These are phyloP conservation scores for Lordiphosa mommai DNA, from an alignment of 1,140 invertebrate genomes.

Conservation along the genomic window DNA sequence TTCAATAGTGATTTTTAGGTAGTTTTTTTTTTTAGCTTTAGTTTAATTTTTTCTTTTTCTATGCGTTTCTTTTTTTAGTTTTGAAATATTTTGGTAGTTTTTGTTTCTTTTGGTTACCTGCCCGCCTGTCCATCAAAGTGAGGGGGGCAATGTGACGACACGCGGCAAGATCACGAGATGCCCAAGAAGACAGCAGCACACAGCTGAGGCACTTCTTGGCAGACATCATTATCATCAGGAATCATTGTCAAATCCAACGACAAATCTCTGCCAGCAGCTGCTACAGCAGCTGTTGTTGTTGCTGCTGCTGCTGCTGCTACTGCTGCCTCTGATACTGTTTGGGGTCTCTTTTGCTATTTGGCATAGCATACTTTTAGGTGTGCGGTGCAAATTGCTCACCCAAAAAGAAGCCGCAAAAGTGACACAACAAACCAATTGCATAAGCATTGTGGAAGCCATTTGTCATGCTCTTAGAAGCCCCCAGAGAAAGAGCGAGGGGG, in stretches of 20 bases:
- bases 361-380: slow-evolving; percentile 63
- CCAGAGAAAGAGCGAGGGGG: too few species aligned
- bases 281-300: not conserved
- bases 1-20: too few species aligned
- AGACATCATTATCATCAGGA: slow-evolving; percentile 12
- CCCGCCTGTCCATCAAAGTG: slow-evolving; percentile 24
- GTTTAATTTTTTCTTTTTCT: too few species aligned
- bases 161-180: slow-evolving; percentile 66
- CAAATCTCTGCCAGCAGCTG: too few species aligned
- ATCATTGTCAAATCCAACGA: not conserved
- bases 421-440: not conserved
- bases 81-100: slow-evolving; percentile 11
- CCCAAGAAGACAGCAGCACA: slow-evolving; percentile 9
- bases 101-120: slow-evolving; percentile 26
- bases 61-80: slow-evolving; percentile 1
- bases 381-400: not conserved
- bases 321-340: not conserved
- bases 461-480: not conserved
- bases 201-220: slow-evolving; percentile 36
- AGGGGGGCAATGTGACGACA: slow-evolving; percentile 33
- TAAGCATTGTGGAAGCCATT: slow-evolving; percentile 3
- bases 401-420: slow-evolving; percentile 28
- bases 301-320: not conserved
- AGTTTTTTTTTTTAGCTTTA: not conserved
- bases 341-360: not conserved